These are phyloP conservation scores for Turritopsis rubra DNA, from an alignment of 30 jellyfish, hydroid and myxozoan genomes.

Conservation along the genomic window DNA sequence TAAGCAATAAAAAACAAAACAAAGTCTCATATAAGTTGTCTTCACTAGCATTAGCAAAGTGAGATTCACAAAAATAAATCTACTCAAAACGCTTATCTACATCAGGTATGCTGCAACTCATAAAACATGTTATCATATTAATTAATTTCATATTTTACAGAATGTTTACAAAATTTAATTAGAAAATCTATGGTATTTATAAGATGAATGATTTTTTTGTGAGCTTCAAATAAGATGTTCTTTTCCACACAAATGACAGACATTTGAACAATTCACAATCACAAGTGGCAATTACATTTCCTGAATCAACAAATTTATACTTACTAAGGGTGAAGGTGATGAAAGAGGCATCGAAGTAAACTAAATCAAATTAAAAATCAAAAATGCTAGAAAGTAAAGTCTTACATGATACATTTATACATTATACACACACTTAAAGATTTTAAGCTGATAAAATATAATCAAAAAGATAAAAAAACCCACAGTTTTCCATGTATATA, in stretches of 20 bases:
- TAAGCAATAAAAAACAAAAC: background rate
- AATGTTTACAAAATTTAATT: no score
- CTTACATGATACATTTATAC: background rate
- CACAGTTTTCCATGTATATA: background rate
- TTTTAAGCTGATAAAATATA: background rate
- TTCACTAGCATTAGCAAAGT: background rate
- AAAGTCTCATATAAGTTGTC: background rate
- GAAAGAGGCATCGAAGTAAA: background rate
- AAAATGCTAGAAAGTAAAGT: background rate
- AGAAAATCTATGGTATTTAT: no score
- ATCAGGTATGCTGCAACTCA: background rate
- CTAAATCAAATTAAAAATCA: background rate
- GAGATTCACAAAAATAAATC: background rate
- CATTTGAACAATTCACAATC: background rate
- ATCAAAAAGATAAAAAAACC: background rate
- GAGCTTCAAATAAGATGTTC: no score
- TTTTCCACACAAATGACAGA: no score
- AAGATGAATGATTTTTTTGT: no score
- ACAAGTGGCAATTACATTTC: background rate
- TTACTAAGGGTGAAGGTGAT: background rate
- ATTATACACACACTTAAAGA: background rate
- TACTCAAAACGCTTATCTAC: background rate
- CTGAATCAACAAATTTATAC: background rate
- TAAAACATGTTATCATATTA: background rate
- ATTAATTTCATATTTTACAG: background rate